These are phyloP conservation scores for Pseudopodoces humilis DNA, from an alignment of 2,113 vertebrate species.

Conservation along the genomic window DNA sequence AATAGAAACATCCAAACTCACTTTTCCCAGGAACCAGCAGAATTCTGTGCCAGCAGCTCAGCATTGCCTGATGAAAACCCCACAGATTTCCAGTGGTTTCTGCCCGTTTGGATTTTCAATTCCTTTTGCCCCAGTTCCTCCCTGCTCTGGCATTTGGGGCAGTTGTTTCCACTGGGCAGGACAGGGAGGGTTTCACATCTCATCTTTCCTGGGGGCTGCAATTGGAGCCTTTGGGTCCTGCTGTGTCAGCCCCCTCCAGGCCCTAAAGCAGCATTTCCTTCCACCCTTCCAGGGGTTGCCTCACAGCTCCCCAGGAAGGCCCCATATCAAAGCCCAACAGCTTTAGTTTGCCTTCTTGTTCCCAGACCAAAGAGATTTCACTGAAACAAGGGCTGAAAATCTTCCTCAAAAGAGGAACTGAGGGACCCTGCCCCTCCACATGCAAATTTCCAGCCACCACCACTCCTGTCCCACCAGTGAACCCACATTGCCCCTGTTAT, in stretches of 20 bases:
- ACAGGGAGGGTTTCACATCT: neutral
- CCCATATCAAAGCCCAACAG: neutral
- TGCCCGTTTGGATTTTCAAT: rapidly evolving
- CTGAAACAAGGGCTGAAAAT: neutral
- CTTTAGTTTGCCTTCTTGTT: neutral
- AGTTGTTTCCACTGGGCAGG: neutral
- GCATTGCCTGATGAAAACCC: neutral
- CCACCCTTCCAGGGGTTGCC: neutral
- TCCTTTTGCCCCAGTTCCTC: neutral
- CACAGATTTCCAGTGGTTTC: neutral
- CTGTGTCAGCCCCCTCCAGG: neutral
- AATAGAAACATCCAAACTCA: neutral
- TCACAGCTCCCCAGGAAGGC: neutral
- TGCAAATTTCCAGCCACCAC: too few relatives aligned
- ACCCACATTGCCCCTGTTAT: neutral
- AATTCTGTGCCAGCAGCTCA: neutral
- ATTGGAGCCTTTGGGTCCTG: neutral
- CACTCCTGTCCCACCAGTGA: neutral
- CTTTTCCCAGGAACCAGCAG: neutral
- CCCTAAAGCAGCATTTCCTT: neutral
- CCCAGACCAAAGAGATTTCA: neutral
- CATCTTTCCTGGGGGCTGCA: neutral
- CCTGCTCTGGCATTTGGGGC: neutral
- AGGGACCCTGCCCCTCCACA: neutral
- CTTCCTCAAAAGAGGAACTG: neutral